phyloP scores from a whole-genome alignment of 2,888 invertebrate genomes.

The Helicoverpa assulta region DNA sequence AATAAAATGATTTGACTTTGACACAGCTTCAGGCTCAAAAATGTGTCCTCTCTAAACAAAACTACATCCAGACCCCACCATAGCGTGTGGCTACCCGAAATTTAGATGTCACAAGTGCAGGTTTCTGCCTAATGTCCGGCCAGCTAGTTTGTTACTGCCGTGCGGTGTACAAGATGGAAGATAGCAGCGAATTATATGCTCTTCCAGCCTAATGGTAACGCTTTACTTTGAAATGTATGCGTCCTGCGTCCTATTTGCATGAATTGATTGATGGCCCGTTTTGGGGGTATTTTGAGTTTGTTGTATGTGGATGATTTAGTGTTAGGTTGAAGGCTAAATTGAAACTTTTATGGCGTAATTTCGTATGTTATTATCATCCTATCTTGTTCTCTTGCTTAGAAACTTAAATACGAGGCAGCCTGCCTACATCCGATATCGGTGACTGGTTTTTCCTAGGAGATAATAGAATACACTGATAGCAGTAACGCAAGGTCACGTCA shows the following conservation, averaged over 20 bases:
- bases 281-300: background rate
- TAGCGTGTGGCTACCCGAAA: conserved; percentile 86
- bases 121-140: conserved; percentile 83
- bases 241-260: conserved; percentile 55
- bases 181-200: conserved; percentile 83
- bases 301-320: too few species aligned
- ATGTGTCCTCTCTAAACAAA: conserved; percentile 45
- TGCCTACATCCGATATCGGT: too few species aligned
- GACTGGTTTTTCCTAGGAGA: too few species aligned
- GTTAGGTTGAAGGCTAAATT: too few species aligned
- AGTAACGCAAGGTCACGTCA: too few species aligned
- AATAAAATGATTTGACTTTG: too few species aligned
- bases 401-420: too few species aligned
- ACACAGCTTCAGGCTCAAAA: background rate
- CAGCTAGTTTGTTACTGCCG: conserved; percentile 86
- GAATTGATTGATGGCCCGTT: conserved; percentile 46
- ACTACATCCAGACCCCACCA: conserved; percentile 55
- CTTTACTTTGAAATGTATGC: conserved; percentile 53
- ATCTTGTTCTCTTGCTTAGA: too few species aligned
- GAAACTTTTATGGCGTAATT: too few species aligned
- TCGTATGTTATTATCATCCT: too few species aligned
- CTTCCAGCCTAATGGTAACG: conserved; percentile 66
- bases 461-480: too few species aligned
- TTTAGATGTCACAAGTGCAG: conserved; percentile 89
- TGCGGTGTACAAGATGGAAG: conserved; percentile 85